Evolutionary conservation across 2,888 invertebrate genomes (phyloP), one percentile per base, ranked within the genome.

Genomic region (Quadroppia sp.): DNA sequence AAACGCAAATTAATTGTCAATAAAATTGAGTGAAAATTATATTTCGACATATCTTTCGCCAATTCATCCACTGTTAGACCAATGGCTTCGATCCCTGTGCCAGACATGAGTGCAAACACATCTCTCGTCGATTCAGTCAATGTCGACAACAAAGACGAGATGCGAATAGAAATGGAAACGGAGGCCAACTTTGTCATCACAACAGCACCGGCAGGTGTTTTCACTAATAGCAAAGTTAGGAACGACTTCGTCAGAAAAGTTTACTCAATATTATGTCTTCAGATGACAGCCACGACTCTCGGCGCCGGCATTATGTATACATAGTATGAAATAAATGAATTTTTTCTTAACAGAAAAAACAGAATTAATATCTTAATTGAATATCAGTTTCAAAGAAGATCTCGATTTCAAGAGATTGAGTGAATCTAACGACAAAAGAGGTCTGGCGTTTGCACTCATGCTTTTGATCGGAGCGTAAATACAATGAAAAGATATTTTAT

Each of bases 161-260:
- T 20, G 6, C 36, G 36, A 36, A 36, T 36, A 4, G 36, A 4
- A 36, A 48, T 48, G 7, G 48, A 48, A n/a, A 48, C 20, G 4
- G 48, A 48, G 48, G 48, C 48, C 48, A 48, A 48, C 48, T 48
- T n/a, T 48, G 15, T 3, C 3, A 4, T 15, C 3, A 20, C 15
- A 9, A 15, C 15, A 2, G 48, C 48, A 48, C 48, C 48, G 17
- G 20, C 17, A 4, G 48, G 48, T 48, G 48, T 48, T 20, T 48
- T 48, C 48, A 48, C 48, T 4, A 15, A 48, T 48, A 20, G 4
- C 7, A 36, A 36, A 36, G 36, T 59, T 15, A 59, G 59, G 30
- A 59, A 59, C 28, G 59, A 28, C 17, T 59, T 59, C 59, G 30
- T 59, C 30, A 25, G 30, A 59, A 59, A 59, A 23, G 59, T 59